phyloP scores from a whole-genome alignment of 1,140 invertebrate genomes.

The Drosophila lacertosa region DNA sequence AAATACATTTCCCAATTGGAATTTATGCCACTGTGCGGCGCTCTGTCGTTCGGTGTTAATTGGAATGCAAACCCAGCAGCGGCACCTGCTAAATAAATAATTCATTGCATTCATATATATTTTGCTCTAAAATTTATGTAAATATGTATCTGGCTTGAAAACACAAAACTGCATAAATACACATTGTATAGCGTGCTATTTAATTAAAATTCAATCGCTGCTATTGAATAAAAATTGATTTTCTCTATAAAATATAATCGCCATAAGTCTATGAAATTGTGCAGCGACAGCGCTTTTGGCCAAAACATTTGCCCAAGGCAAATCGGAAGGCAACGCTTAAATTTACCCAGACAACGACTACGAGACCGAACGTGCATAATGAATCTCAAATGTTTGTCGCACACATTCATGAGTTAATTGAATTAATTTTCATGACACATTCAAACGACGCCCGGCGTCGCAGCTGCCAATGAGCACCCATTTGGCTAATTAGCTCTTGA shows the following conservation, averaged over 20 bases:
- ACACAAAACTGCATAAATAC: neutral
- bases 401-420: constrained; percentile 58
- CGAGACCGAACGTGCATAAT: neutral
- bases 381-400: constrained; percentile 23
- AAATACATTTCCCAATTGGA: constrained; percentile 61
- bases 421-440: constrained; percentile 56
- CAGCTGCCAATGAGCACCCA: constrained; percentile 28
- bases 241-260: constrained; percentile 22
- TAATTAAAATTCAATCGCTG: constrained; percentile 44
- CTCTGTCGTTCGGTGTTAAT: constrained; percentile 53
- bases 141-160: constrained; percentile 8
- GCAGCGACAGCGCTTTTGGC: constrained; percentile 34
- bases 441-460: constrained; percentile 11
- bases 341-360: constrained; percentile 9
- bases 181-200: constrained; percentile 17
- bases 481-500: constrained; percentile 60
- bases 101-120: constrained; percentile 55
- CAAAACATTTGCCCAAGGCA: constrained; percentile 32
- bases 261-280: constrained; percentile 23
- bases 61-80: constrained; percentile 51
- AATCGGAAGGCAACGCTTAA: neutral
- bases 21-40: constrained; percentile 46
- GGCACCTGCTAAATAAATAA: constrained; percentile 74
- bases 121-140: constrained; percentile 45
- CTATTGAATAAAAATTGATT: constrained; percentile 12